Evolutionary conservation across 2,888 invertebrate genomes (phyloP), one percentile per base, ranked within the genome.

Genomic region (Drosophila quinaria): DNA sequence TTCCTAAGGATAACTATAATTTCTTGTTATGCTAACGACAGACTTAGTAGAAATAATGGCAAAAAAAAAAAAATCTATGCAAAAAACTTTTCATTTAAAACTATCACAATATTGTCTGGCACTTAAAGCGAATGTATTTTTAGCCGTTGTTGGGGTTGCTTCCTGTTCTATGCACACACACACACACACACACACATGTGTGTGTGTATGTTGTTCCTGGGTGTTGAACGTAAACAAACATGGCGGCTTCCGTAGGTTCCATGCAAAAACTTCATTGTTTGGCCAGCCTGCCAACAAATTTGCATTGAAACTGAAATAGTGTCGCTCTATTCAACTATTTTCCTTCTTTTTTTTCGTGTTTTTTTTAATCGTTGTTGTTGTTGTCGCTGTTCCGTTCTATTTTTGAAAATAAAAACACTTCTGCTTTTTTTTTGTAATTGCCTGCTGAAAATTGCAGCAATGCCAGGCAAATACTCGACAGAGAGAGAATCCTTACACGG

Each of bases 241-340:
- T 75, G 74, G 65, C 74, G 69, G 59, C 69, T 67, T 75, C 72
- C 68, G 74, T 37, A n/a, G 51, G 41, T 56, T 25, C 29, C 59
- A 55, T 33, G 59, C 63, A 44, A 54, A 58, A 62, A 17, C 42
- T 60, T 41, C 56, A 63, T 67, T 67, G 62, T 71, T 66, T 55
- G 50, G 47, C 44, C 52, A 50, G 37, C 35, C 54, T 59, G 66
- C 63, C 70, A 63, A 67, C 64, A 74, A 70, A 70, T 76, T 73
- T 69, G 66, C 66, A 63, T 67, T 67, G 64, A 74, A 70, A 74
- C 70, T 67, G 70, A 70, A 76, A 76, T 70, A 74, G 70, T 69
- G 66, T 70, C 63, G 70, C 47, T 39, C 58, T 50, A 61, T 64
- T 64, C 64, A 49, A 35, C 37, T 70, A 33, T 51, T 56, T 60